These are phyloP conservation scores for Lerema accius DNA, from an alignment of 1,140 invertebrate genomes.

Conservation along the genomic window DNA sequence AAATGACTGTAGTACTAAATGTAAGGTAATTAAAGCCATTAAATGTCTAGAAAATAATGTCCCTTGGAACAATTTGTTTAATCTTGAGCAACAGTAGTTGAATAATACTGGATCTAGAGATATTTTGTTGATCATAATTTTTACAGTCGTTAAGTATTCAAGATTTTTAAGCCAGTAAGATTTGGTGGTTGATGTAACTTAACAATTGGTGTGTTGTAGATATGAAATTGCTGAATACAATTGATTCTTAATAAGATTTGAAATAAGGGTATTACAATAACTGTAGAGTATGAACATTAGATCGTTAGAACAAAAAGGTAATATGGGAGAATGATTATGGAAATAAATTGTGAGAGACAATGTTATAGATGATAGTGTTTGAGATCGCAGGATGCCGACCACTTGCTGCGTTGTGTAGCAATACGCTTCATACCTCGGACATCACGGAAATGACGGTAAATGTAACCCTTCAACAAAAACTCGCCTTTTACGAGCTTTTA, in stretches of 20 bases:
- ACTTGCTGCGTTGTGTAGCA: not conserved
- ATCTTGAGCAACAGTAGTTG: not conserved
- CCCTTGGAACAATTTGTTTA: constrained; percentile 8
- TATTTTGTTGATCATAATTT: too few relatives aligned
- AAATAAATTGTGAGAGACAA: constrained; percentile 13
- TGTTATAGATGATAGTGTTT: constrained; percentile 12
- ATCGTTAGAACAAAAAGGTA: constrained; percentile 8
- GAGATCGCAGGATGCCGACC: constrained; percentile 3
- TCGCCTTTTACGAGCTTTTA: too few relatives aligned
- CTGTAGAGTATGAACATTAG: not conserved
- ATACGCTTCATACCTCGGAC: not conserved
- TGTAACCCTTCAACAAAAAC: too few relatives aligned
- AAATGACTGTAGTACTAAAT: constrained; percentile 20
- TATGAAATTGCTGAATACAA: too few relatives aligned
- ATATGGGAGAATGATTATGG: constrained; percentile 21
- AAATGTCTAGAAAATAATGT: not conserved
- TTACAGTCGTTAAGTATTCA: too few relatives aligned
- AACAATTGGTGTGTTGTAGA: too few relatives aligned
- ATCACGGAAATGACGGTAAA: too few relatives aligned
- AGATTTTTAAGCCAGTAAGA: too few relatives aligned
- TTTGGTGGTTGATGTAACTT: too few relatives aligned
- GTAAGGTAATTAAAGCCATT: constrained; percentile 18
- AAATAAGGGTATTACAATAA: too few relatives aligned
- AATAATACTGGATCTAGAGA: not conserved
- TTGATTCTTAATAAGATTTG: too few relatives aligned